phyloP scores from a whole-genome alignment of 64 coral and sea anemone genomes.

The Platygyra sinensis region DNA sequence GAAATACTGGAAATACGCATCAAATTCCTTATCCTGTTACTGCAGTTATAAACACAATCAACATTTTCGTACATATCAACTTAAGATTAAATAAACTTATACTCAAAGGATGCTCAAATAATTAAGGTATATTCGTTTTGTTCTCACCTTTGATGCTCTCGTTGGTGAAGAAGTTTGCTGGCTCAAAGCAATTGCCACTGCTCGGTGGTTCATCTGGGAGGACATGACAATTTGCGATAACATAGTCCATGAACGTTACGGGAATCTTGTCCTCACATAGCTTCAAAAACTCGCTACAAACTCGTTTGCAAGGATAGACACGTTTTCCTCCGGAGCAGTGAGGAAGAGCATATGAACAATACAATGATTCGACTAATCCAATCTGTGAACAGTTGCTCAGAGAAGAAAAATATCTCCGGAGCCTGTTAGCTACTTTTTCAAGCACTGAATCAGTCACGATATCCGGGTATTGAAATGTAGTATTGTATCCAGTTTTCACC shows the following conservation, averaged over 20 bases:
- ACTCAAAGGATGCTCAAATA: no score
- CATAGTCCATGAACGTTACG: background rate
- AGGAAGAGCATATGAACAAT: background rate
- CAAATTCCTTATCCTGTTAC: no score
- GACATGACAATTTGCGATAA: background rate
- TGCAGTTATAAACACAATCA: no score
- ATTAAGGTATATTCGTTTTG: background rate
- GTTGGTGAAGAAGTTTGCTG: constrained; percentile 21
- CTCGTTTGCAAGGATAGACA: constrained; percentile 30
- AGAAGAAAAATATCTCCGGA: background rate
- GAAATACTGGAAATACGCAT: no score
- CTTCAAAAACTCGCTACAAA: constrained; percentile 37
- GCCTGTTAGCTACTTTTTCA: background rate
- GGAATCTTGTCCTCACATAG: background rate
- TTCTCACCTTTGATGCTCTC: constrained; percentile 8
- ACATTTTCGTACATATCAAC: no score
- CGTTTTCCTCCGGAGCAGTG: background rate
- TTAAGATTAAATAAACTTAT: no score
- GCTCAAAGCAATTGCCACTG: background rate
- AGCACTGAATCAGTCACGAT: background rate
- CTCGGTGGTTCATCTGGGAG: background rate
- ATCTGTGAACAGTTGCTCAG: background rate
- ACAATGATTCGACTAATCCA: background rate
- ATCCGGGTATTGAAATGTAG: constrained; percentile 1
- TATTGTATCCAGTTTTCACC: background rate